Base-by-base conservation (phyloP, 1,140 invertebrate genomes). In the Drosophila santomea region DNA sequence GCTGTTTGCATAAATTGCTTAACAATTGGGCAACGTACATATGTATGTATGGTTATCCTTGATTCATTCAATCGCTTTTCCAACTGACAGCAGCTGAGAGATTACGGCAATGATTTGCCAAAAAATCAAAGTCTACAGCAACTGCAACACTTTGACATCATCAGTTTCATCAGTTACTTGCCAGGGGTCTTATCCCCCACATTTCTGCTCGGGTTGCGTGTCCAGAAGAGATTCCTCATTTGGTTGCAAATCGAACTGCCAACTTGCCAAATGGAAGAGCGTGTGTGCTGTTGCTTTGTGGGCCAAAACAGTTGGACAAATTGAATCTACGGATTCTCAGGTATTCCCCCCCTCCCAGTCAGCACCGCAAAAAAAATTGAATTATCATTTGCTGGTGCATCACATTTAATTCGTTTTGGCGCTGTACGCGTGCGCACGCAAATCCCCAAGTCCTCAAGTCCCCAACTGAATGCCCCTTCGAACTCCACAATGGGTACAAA, bases 381-480 rank as follows among this genome's bases (percentile, higher is more conserved):
- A 90, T 90, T 90, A 90, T 90, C 86, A 90, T 84, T 86, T 85
- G 67, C 61, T 54, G 57, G 67, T 74, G 84, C 76, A 88, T 89
- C 82, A 90, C 76, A 54, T 72, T 80, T 90, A 90, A 90, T 90
- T 90, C 77, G 86, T 76, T 90, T 82, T 90, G 86, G 88, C 88
- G 82, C 88, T 83, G 54, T 80, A 90, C 82, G 82, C 79, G 86
- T 83, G 82, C 86, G 86, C 86, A 90, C 86, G 86, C 79, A 90
- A 79, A 47, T 78, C 44, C 39, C 11, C 7, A 8, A 39, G 15
- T 50, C 17, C 32, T 43, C 64, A 45, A 39, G 15, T 50, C 17
- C 35, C 51, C 64, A 45, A 38, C 14, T 17, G 68, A 44, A 52
- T 32, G 35, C 8, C 32, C 15, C 23, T 38, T 35, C n/a, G 23